Evolutionary conservation across 2,888 invertebrate genomes (phyloP).

Genomic region (Mycalesis mineus): DNA sequence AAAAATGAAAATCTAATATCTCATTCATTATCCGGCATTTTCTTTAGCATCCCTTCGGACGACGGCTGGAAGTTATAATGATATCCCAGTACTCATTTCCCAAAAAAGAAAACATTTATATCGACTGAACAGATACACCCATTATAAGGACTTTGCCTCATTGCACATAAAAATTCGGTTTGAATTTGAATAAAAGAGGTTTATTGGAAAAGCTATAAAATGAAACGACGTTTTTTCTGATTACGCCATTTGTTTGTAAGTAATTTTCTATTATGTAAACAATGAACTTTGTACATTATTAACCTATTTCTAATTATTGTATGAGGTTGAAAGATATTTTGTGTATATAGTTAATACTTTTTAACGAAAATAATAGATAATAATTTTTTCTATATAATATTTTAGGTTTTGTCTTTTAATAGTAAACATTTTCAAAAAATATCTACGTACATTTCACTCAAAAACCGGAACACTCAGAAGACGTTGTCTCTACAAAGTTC

Average conservation of each 20-base stretch:
- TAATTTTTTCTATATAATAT: no score
- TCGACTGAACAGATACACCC: constrained; percentile 44
- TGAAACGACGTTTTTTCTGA: constrained; percentile 13
- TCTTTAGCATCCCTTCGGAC: not conserved
- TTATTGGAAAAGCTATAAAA: constrained; percentile 20
- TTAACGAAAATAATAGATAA: no score
- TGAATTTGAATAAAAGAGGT: constrained; percentile 25
- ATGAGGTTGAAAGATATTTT: no score
- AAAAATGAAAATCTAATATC: not conserved
- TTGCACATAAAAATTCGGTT: constrained; percentile 32
- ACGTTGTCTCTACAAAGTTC: no score
- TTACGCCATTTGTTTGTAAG: constrained; percentile 2
- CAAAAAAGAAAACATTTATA: constrained; percentile 39
- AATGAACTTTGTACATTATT: not conserved
- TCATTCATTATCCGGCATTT: constrained; percentile 3
- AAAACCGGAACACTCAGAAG: no score
- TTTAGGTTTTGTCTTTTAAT: no score
- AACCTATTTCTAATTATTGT: no score
- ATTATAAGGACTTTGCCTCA: constrained; percentile 48
- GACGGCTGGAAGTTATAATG: constrained; percentile 19
- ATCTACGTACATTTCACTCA: no score
- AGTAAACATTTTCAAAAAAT: no score
- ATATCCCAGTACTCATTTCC: constrained; percentile 12
- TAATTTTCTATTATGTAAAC: not conserved
- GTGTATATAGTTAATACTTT: no score